Percentiles rank a stretch among this genome's conserved stretches.
Evolutionary conservation across 1,140 invertebrate species (phyloP).

Genomic region (Saccostrea echinata): DNA sequence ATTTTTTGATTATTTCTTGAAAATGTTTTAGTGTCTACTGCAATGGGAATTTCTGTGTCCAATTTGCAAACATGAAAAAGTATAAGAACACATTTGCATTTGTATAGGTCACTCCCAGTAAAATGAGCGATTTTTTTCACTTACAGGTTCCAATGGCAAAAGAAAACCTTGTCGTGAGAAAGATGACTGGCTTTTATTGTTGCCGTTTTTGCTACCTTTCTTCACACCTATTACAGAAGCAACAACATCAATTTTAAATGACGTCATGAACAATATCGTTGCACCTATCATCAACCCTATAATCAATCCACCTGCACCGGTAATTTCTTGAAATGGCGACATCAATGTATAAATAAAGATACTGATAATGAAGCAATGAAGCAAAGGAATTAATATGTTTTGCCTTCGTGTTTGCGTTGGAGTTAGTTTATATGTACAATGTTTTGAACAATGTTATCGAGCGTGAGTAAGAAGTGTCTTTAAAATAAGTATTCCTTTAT

Average conservation of each 20-base stretch:
- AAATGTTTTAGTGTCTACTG: too few species aligned
- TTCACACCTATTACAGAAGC: not conserved
- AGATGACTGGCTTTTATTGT: not conserved
- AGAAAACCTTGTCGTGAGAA: not conserved
- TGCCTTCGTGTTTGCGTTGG: not conserved
- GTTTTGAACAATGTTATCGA: too few species aligned
- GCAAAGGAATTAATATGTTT: not conserved
- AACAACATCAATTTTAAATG: not conserved
- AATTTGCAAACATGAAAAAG: too few species aligned
- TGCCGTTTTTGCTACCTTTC: not conserved
- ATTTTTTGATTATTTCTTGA: too few species aligned
- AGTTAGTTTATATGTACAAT: not conserved
- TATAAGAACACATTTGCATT: too few species aligned
- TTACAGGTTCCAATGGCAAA: not conserved
- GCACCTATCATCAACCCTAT: not conserved
- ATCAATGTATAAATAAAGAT: not conserved
- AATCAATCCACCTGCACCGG: not conserved
- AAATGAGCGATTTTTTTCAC: not conserved
- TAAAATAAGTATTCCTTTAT: too few species aligned
- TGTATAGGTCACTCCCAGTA: too few species aligned
- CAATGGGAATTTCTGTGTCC: too few species aligned
- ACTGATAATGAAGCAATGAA: not conserved
- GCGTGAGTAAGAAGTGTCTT: too few species aligned
- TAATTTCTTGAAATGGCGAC: not conserved
- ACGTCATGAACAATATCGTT: not conserved